Base-by-base conservation (phyloP, 2,797 vertebrate genomes). In the Anisognathus igniventris region DNA sequence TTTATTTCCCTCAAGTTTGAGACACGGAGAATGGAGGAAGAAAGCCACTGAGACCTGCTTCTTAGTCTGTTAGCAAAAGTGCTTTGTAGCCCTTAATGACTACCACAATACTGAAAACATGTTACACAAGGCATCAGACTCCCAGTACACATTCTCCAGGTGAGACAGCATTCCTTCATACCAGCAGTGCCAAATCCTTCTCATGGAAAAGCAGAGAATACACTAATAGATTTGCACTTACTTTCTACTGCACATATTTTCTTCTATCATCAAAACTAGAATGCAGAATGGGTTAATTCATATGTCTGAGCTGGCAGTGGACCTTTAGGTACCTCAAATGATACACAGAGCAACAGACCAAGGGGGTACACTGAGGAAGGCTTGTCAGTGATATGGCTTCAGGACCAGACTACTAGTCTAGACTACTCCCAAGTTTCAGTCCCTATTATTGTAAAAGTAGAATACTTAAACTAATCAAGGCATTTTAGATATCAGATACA, bases 381-480 rank as follows among this genome's bases (percentile, higher is more conserved):
- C 5, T 28, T 9, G 3, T 30, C 33, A 92, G 2, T 10, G 23
- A 62, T 0, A 19, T 2, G 7, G 10, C 31, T 31, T 60, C 31
- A 84, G 40, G 28, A 75, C 16, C 51, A 40, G 57, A 39, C 35
- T 37, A 28, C 35, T 37, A 37, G 57, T 40, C 56, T 53, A 58
- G 22, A 79, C 31, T 37, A 48, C 28, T 51, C 11, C 30, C 60
- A 61, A 44, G 4, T 6, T 91, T 75, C 56, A 78, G 56, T 13
- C 8, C 2, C 25, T 54, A 20, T 37, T 78, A 27, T 54, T 82
- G 12, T 64, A 5, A 10, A 74, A 76, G 65, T 27, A 74, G 44
- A 71, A 48, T 70, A 39, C 24, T 50, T 50, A 50, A 28, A 50
- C 17, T 33, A 54, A 67, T 71, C 6, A 68, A 45, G 7, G 8